A percentile compares a stretch with the other conserved stretches of the same genome.
phyloP scores from a whole-genome alignment of 2,113 vertebrate species.

The Syngnathus scovelli region DNA sequence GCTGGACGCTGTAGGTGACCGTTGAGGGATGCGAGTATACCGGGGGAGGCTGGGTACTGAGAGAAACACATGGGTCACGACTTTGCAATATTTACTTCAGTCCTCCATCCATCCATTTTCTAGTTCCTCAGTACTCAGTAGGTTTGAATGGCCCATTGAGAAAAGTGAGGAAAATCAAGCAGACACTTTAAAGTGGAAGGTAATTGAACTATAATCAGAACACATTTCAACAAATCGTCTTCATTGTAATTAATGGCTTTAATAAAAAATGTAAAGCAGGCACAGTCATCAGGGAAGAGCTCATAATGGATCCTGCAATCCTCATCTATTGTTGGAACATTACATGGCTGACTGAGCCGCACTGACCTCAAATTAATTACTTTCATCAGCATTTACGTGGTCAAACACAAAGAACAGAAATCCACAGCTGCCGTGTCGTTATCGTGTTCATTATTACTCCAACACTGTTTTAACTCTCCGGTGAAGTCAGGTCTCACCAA shows the following conservation, averaged over 20 bases:
- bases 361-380: not conserved
- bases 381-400: not conserved
- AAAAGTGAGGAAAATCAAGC: no score
- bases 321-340: not conserved
- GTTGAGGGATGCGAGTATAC: slow-evolving; percentile 67
- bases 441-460: not conserved
- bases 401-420: not conserved
- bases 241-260: not conserved
- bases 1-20: slow-evolving; percentile 61
- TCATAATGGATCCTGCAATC: not conserved
- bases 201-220: not conserved
- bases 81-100: not conserved
- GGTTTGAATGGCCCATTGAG: not conserved
- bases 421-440: not conserved
- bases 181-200: not conserved
- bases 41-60: slow-evolving; percentile 64
- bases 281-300: not conserved
- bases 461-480: not conserved
- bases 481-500: not conserved
- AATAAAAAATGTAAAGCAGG: not conserved
- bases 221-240: not conserved
- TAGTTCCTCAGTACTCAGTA: not conserved
- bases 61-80: not conserved
- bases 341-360: not conserved
- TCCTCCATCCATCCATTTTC: not conserved